Conservation (phyloP, 2,113 vertebrate species). For the Toxotes chatareus region DNA sequence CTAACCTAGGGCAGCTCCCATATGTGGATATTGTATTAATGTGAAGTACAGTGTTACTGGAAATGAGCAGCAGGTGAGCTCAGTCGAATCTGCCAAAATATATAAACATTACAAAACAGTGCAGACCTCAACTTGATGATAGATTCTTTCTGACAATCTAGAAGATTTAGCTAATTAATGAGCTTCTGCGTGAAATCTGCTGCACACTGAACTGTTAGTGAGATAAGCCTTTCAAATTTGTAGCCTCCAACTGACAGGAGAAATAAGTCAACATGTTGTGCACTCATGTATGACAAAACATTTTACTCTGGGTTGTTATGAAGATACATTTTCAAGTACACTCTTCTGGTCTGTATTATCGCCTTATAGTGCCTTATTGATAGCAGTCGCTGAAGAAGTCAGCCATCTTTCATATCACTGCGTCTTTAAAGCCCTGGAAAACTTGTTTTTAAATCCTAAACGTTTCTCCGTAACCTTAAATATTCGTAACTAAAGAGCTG, state of each 20-base stretch:
- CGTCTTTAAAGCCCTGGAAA: not conserved
- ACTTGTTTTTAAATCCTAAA: not conserved
- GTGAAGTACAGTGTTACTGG: constrained; percentile 16
- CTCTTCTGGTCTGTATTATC: too few species aligned
- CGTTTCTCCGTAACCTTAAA: not conserved
- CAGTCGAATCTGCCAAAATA: not conserved
- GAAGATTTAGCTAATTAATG: not conserved
- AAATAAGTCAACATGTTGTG: not conserved
- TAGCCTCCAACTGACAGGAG: not conserved
- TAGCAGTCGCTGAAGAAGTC: not conserved
- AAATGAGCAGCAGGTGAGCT: constrained; percentile 16
- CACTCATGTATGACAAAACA: not conserved
- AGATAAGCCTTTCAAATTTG: not conserved
- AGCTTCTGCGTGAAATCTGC: not conserved
- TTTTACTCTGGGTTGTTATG: not conserved
- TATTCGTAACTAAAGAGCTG: not conserved
- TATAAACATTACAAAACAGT: not conserved
- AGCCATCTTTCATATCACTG: not conserved
- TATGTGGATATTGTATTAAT: constrained; percentile 25
- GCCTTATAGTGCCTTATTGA: not conserved
- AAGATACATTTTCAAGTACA: not conserved
- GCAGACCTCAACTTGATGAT: not conserved
- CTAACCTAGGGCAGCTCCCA: constrained; percentile 20
- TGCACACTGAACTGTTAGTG: not conserved
- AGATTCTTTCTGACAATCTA: not conserved